Conservation (phyloP, 2,888 invertebrate species). For the Oxystoma pomonae region DNA sequence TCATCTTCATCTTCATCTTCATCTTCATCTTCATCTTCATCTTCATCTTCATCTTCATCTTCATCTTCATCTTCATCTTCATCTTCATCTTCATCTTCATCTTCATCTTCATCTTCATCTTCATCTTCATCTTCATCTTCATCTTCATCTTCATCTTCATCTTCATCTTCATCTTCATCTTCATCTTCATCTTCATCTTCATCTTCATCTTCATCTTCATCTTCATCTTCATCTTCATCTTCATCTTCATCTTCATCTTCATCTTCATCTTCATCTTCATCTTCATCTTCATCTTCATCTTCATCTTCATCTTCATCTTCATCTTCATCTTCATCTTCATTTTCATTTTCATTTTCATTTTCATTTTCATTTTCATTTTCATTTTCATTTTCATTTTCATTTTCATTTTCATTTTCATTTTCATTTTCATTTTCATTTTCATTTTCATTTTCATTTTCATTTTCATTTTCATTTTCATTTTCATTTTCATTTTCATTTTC, state of each 20-base stretch:
- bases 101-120: neutral
- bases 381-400: neutral
- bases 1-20: neutral
- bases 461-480: neutral
- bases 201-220: neutral
- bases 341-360: neutral
- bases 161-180: neutral
- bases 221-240: neutral
- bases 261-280: neutral
- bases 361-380: neutral
- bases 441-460: neutral
- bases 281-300: neutral
- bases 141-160: neutral
- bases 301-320: neutral
- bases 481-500: neutral
- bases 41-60: neutral
- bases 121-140: neutral
- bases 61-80: neutral
- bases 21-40: neutral
- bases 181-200: neutral
- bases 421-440: neutral
- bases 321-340: neutral
- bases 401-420: neutral
- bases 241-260: neutral
- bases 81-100: neutral